Base-by-base conservation (phyloP, 1,140 invertebrate species). In the Philotrypesis tridentata region DNA sequence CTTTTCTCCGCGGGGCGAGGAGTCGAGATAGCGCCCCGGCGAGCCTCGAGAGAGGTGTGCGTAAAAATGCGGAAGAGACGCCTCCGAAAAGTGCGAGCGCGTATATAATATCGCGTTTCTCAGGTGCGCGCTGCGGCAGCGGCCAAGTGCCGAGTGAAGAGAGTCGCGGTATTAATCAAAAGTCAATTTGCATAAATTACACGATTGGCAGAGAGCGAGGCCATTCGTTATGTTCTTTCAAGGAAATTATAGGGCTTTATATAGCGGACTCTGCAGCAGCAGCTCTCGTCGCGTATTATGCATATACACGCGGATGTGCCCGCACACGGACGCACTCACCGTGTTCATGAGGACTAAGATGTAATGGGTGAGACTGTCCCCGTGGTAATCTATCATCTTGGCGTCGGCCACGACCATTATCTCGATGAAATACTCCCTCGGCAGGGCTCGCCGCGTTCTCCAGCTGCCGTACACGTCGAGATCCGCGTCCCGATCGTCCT, bases 321-420 rank as follows among this genome's bases (percentile, higher is more conserved):
- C 9, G 33, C 27, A 76, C 9, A 65, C 4, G 27, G 65, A 83
- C 55, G 55, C 71, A 72, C 86, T 85, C 92, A 97, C 96, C 86
- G 95, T 96, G 61, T 95, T 95, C 93, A 97, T 96, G 17, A 97
- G 92, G 17, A 95, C 96, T 33, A 97, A 92, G 80, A 97, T 94
- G 87, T 97, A 97, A 72, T 93, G 90, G 73, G 93, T 91, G 5
- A 97, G 89, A 60, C 92, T 91, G 12, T 85, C 86, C 11, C 93
- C 92, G 86, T 97, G 96, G 87, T 96, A 97, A 25, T 94, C 90
- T 1, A 93, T 88, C 96, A 97, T 97, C 86, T 94, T 95, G 17
- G 90, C 89, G 88, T 97, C 97, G 33, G 96, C 95, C 4, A 96
- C 96, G 9, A 97, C 93, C 89, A 97, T 92, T 40, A 97, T 93